Evolutionary conservation across 2,113 vertebrate genomes (phyloP).

Genomic region (Rhinopomastus cyanomelas): DNA sequence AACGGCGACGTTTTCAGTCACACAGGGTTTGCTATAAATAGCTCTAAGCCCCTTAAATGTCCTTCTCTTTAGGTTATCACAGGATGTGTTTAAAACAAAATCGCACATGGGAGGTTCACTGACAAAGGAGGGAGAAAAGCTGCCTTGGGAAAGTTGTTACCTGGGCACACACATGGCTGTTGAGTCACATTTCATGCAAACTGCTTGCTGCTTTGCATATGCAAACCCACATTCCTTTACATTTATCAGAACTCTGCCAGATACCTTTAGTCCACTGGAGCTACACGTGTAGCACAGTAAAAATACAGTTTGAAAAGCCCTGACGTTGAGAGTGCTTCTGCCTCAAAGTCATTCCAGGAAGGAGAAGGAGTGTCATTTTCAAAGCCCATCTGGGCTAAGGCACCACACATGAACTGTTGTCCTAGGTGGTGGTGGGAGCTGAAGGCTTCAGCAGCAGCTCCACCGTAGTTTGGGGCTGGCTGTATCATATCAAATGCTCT

Average conservation of each 20-base stretch:
- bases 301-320: background rate
- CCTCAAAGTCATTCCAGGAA: background rate
- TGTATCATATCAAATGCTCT: background rate
- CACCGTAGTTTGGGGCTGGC: background rate
- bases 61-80: conserved; percentile 39
- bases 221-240: background rate
- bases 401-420: background rate
- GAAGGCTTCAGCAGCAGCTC: background rate
- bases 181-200: background rate
- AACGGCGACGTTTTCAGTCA: conserved; percentile 45
- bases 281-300: fast-evolving
- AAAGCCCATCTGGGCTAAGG: background rate
- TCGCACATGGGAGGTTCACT: background rate
- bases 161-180: background rate
- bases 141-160: background rate
- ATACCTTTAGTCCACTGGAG: background rate
- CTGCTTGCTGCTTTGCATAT: background rate
- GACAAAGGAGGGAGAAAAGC: background rate
- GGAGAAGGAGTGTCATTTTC: background rate
- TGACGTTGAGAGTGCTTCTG: fast-evolving
- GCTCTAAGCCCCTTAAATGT: background rate
- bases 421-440: background rate
- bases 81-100: background rate
- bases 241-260: background rate
- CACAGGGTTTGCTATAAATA: conserved; percentile 56